A percentile compares a stretch with the other conserved stretches of the same genome.
Evolutionary conservation across 2,888 invertebrate species (phyloP).

Genomic region (Aphidius colemani): DNA sequence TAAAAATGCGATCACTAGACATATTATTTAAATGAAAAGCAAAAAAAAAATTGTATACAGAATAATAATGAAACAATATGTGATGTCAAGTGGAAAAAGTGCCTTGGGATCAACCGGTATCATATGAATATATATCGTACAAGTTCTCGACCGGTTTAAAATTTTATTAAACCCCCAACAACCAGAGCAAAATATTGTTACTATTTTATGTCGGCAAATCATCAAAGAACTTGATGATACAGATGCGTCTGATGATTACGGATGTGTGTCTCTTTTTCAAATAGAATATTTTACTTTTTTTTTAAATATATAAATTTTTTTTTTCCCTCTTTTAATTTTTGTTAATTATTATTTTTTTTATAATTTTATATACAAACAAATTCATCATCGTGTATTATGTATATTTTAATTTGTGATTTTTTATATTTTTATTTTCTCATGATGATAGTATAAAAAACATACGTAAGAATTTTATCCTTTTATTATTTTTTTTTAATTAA

Average conservation of each 20-base stretch:
- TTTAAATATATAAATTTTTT: neutral
- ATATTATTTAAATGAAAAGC: neutral
- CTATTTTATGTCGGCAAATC: conserved; percentile 46
- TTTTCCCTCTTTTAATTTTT: neutral
- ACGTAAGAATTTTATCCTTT: too few species aligned
- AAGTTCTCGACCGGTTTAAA: conserved; percentile 5
- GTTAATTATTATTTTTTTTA: too few species aligned
- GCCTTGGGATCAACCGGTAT: conserved; percentile 1
- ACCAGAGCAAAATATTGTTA: conserved; percentile 42
- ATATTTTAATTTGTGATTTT: too few species aligned
- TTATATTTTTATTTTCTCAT: too few species aligned
- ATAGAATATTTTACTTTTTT: conserved; percentile 39
- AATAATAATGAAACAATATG: neutral
- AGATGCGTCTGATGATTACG: conserved; percentile 30
- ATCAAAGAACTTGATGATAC: conserved; percentile 44
- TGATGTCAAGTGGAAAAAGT: conserved; percentile 16
- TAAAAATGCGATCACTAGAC: neutral
- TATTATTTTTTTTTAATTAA: too few species aligned
- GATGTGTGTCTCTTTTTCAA: conserved; percentile 36
- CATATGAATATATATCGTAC: neutral
- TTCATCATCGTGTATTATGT: too few species aligned
- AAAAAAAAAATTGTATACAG: conserved; percentile 4
- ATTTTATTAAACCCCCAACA: conserved; percentile 12
- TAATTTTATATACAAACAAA: too few species aligned
- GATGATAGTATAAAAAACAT: too few species aligned